Conservation (phyloP, 2,113 vertebrate species). For the Budorcas taxicolor region DNA sequence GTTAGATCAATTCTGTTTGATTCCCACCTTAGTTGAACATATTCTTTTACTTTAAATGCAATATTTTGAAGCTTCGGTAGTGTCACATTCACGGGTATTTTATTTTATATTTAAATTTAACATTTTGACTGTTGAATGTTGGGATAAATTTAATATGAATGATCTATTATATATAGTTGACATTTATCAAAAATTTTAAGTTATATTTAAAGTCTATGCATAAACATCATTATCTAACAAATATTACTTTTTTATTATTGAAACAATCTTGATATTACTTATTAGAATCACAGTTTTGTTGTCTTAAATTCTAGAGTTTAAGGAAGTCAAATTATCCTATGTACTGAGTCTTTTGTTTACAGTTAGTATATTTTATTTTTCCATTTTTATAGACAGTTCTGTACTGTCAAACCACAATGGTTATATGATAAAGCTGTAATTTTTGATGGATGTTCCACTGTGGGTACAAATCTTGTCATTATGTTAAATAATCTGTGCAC, state of each 20-base stretch:
- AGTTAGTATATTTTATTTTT: constrained; percentile 33
- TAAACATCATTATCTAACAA: neutral
- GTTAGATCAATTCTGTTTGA: constrained; percentile 48
- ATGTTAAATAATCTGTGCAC: constrained; percentile 53
- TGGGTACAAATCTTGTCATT: constrained; percentile 50
- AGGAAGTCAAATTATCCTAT: neutral
- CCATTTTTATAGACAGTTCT: constrained; percentile 31
- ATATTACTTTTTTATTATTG: neutral
- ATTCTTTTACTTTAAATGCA: neutral
- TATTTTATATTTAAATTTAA: neutral
- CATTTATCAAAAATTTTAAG: neutral
- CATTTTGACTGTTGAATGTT: neutral
- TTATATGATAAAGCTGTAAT: constrained; percentile 50
- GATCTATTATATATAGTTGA: neutral
- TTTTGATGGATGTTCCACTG: constrained; percentile 60
- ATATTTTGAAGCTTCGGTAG: neutral
- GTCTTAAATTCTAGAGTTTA: constrained; percentile 29
- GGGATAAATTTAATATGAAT: neutral
- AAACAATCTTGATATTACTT: neutral
- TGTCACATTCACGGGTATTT: neutral
- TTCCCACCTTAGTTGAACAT: neutral
- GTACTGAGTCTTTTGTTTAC: constrained; percentile 14
- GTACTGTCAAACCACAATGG: constrained; percentile 29
- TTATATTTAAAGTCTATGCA: neutral
- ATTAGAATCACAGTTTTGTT: neutral